Percentiles rank a stretch among this genome's conserved stretches.
Conservation (phyloP, 2,113 vertebrate genomes). For the Nerophis ophidion region DNA sequence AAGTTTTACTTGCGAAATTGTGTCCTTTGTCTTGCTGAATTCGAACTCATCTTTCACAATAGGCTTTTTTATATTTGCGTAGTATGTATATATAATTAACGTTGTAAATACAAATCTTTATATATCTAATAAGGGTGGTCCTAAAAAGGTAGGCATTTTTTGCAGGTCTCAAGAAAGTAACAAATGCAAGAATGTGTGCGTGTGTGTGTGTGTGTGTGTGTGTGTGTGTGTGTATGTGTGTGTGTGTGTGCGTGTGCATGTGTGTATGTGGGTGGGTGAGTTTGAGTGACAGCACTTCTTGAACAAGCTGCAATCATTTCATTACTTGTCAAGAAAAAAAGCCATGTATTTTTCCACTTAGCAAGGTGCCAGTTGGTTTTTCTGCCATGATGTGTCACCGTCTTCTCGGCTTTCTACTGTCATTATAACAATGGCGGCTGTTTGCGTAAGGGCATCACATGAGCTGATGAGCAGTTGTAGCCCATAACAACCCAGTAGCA, state of each 20-base stretch:
- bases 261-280: constrained; percentile 19
- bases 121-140: no score
- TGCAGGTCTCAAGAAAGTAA: no score
- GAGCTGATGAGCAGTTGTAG: no score
- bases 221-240: constrained; percentile 6
- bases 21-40: no score
- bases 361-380: constrained; percentile 36
- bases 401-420: constrained; percentile 1
- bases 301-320: constrained; percentile 31
- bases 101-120: no score
- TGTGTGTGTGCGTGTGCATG: constrained; percentile 12
- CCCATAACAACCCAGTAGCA: background rate
- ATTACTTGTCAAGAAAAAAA: constrained; percentile 46
- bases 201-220: background rate
- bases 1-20: no score
- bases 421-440: constrained; percentile 2
- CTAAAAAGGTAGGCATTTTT: no score
- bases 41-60: no score
- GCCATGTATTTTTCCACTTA: constrained; percentile 41
- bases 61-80: no score
- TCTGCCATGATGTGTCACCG: constrained; percentile 16
- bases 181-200: no score
- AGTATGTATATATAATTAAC: no score
- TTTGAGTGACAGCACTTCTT: constrained; percentile 41
- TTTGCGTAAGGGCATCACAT: no score